A percentile compares a stretch with the other conserved stretches of the same genome.
Conservation (phyloP, 2,888 invertebrate species). For the Pollenia amentaria region DNA sequence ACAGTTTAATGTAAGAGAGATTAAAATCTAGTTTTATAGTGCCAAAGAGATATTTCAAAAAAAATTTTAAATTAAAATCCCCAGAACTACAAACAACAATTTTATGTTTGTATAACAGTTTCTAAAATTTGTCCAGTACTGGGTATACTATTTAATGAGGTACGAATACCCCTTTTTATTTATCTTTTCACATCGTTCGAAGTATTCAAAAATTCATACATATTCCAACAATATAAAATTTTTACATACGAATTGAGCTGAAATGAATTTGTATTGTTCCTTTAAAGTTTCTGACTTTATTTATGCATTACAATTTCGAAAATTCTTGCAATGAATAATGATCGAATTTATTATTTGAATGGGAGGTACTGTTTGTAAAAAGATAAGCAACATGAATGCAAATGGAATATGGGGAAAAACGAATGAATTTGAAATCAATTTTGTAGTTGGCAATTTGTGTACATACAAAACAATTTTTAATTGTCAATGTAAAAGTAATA, state of each 20-base stretch:
- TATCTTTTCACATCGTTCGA: background rate
- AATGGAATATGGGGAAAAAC: constrained; percentile 1
- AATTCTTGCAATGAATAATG: constrained; percentile 59
- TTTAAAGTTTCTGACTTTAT: constrained; percentile 37
- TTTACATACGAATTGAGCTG: constrained; percentile 4
- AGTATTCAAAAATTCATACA: constrained; percentile 42
- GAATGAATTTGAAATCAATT: constrained; percentile 44
- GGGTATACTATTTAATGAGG: background rate
- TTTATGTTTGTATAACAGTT: too few relatives aligned
- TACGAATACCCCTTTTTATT: constrained; percentile 14
- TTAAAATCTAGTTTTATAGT: background rate
- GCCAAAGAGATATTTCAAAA: too few relatives aligned
- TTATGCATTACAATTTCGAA: constrained; percentile 49
- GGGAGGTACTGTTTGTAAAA: constrained; percentile 17
- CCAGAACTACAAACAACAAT: too few relatives aligned
- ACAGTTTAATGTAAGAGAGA: background rate
- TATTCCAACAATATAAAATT: constrained; percentile 30
- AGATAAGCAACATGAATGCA: constrained; percentile 13
- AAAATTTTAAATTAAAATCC: too few relatives aligned
- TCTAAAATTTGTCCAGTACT: too few relatives aligned
- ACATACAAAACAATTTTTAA: background rate
- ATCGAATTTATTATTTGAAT: constrained; percentile 2
- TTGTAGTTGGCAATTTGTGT: constrained; percentile 7
- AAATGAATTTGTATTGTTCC: constrained; percentile 53
- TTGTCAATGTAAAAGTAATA: constrained; percentile 12